Evolutionary conservation across 1,140 invertebrate genomes (phyloP).

Genomic region (Bombus waltoni): DNA sequence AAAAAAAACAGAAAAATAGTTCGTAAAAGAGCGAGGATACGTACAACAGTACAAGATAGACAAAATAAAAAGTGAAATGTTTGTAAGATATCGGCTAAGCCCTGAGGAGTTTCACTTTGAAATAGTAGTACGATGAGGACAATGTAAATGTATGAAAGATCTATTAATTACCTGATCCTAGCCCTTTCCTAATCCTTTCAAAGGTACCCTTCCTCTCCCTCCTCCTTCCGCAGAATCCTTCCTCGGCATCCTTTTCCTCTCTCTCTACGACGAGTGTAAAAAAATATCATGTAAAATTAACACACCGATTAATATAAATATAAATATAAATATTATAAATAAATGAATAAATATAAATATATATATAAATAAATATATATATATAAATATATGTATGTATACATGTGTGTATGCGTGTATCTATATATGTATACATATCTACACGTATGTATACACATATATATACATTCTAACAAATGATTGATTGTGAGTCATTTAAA

Average conservation of each 20-base stretch:
- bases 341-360: slow-evolving; percentile 68
- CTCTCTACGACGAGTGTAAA: slow-evolving; percentile 78
- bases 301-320: slow-evolving; percentile 72
- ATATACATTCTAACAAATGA: slow-evolving; percentile 71
- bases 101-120: slow-evolving; percentile 75
- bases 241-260: slow-evolving; percentile 70
- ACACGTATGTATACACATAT: slow-evolving; percentile 34
- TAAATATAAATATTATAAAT: slow-evolving; percentile 67
- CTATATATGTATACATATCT: slow-evolving; percentile 46
- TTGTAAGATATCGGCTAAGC: slow-evolving; percentile 78
- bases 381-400: slow-evolving; percentile 71
- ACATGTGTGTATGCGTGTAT: slow-evolving; percentile 60
- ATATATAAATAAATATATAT: slow-evolving; percentile 68
- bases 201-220: neutral
- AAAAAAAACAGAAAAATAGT: slow-evolving; percentile 29
- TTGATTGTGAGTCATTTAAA: slow-evolving; percentile 82
- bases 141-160: slow-evolving; percentile 77
- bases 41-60: slow-evolving; percentile 78
- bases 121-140: slow-evolving; percentile 72
- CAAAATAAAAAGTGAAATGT: slow-evolving; percentile 57
- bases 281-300: slow-evolving; percentile 81
- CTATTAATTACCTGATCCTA: slow-evolving; percentile 42
- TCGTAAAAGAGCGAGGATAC: slow-evolving; percentile 73
- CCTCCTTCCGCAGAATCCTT: slow-evolving; percentile 55
- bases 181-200: neutral